phyloP scores from a whole-genome alignment of 2,113 vertebrate genomes.

The Kryptolebias marmoratus region DNA sequence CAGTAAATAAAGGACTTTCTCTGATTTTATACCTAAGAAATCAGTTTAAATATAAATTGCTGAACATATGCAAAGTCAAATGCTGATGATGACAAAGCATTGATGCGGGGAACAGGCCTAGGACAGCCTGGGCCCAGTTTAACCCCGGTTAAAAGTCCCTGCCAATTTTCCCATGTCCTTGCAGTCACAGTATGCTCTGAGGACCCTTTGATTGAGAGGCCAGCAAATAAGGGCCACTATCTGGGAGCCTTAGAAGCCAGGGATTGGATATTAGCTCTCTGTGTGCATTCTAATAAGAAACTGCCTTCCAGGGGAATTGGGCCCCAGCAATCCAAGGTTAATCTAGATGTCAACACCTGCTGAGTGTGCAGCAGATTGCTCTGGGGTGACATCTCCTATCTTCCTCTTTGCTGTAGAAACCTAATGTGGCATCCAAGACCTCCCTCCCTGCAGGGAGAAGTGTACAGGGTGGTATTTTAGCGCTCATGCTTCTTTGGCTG shows the following conservation, averaged over 20 bases:
- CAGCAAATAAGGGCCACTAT: slow-evolving; percentile 50
- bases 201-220: slow-evolving; percentile 57
- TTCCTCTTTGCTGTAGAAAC: slow-evolving; percentile 44
- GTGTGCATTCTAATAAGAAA: slow-evolving; percentile 66
- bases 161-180: slow-evolving; percentile 37
- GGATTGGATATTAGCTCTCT: slow-evolving; percentile 47
- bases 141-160: slow-evolving; percentile 41
- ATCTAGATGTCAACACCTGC: slow-evolving; percentile 75
- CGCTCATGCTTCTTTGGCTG: slow-evolving; percentile 42
- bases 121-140: background rate
- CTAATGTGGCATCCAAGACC: slow-evolving; percentile 61
- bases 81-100: background rate
- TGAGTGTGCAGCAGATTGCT: slow-evolving; percentile 62
- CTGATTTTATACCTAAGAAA: background rate
- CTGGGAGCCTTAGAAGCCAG: slow-evolving; percentile 39
- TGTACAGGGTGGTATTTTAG: slow-evolving; percentile 41
- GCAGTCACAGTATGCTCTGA: slow-evolving; percentile 35
- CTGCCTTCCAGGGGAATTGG: slow-evolving; percentile 54
- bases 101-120: background rate
- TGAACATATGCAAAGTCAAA: background rate
- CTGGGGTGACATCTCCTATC: slow-evolving; percentile 61
- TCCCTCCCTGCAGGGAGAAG: slow-evolving; percentile 41
- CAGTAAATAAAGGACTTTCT: background rate
- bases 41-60: background rate
- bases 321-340: slow-evolving; percentile 68